Conservation (phyloP, 2,888 invertebrate species). For the Tipula confusa region DNA sequence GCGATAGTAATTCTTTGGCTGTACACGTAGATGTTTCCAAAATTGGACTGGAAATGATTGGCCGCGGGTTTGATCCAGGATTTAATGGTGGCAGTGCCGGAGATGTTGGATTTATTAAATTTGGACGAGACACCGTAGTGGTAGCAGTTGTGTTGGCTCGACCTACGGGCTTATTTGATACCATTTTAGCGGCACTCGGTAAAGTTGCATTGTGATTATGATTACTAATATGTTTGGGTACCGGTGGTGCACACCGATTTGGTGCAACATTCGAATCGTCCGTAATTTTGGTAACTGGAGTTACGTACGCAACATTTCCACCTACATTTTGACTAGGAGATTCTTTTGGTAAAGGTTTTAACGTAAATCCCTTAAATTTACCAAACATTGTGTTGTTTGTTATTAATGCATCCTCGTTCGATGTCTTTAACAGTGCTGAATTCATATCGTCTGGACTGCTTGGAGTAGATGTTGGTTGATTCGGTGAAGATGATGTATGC, state of each 20-base stretch:
- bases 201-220: background rate
- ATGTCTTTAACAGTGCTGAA: conserved; percentile 60
- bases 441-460: conserved; percentile 67
- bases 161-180: background rate
- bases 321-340: conserved; percentile 41
- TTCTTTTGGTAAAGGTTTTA: conserved; percentile 50
- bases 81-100: conserved; percentile 62
- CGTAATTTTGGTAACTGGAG: conserved; percentile 42
- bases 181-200: conserved; percentile 47
- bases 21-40: conserved; percentile 77
- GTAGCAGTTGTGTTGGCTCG: background rate
- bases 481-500: conserved; percentile 39
- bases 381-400: conserved; percentile 66
- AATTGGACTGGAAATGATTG: conserved; percentile 76
- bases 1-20: conserved; percentile 66
- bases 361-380: conserved; percentile 79
- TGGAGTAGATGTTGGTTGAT: conserved; percentile 53
- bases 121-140: background rate
- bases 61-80: conserved; percentile 60
- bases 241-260: conserved; percentile 59
- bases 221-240: conserved; percentile 50
- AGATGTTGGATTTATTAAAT: conserved; percentile 38
- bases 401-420: conserved; percentile 50
- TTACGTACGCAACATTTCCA: conserved; percentile 55
- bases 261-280: conserved; percentile 46